Base-by-base conservation (phyloP, 1,140 invertebrate species). In the Thaumetopoea pityocampa region DNA sequence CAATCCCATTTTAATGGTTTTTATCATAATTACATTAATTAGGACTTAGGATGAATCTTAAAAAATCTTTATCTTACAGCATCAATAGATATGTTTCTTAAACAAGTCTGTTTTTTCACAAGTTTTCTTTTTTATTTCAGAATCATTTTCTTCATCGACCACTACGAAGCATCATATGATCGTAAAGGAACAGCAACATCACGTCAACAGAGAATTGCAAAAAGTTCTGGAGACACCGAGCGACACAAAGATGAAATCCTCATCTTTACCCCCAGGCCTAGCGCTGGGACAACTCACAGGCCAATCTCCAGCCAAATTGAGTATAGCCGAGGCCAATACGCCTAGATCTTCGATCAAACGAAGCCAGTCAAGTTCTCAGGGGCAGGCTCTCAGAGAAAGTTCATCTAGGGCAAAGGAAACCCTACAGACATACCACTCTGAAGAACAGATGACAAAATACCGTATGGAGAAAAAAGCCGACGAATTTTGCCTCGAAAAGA, bases 261-360 rank as follows among this genome's bases (percentile, higher is more conserved):
- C 89, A 14, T 91, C 90, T 38, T 69, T 92, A 19, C 90, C 90
- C 27, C 89, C 89, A 10, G 89, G 90, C 28, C 79, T 88, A 35
- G 87, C 87, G 10, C 66, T 87, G 2, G 85, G 86, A 38, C 83
- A 85, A 16, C 51, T 83, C 7, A 55, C 64, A 17, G 79, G 67
- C 10, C 82, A 84, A 22, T 64, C 74, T 8, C 82, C 67, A 27
- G 78, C 65, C 15, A 87, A 88, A 61, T 64, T 88, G 15, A 87
- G 79, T 50, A 65, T 86, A 14, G 76, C 77, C 3, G 74, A 82
- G 23, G 49, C 59, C 6, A 68, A 71, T 11, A 80, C 71, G 4
- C 76, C 78, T 6, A 36, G 78, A 12, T 81, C 80, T 10, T 82
- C 80, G 0, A 81, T 86, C n/a, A 83, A 79, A 30, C 58, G 85